A percentile compares a stretch with the other conserved stretches of the same genome.
These are phyloP conservation scores for Reticulitermes speratus DNA, from an alignment of 1,140 invertebrate species.

Conservation along the genomic window DNA sequence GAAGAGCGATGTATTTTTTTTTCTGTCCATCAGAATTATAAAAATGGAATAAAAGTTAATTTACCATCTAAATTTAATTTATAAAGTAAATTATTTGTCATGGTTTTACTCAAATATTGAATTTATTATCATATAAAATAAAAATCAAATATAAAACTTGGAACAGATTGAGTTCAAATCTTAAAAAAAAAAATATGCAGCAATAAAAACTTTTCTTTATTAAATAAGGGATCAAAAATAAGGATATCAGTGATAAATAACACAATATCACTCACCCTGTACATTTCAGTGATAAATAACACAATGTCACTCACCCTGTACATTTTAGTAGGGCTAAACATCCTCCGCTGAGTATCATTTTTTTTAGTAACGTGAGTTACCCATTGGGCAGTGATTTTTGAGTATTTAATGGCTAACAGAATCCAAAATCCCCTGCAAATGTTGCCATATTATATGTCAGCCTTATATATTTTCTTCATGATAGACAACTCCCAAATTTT, in stretches of 20 bases:
- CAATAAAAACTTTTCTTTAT: not conserved
- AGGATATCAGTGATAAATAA: too few relatives aligned
- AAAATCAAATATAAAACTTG: not conserved
- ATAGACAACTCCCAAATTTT: not conserved
- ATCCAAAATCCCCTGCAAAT: not conserved
- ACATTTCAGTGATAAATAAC: not conserved
- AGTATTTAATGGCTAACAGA: not conserved
- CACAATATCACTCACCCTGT: not conserved
- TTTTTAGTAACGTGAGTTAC: not conserved
- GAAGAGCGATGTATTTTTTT: not conserved
- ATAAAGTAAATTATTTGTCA: not conserved
- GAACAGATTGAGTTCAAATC: not conserved
- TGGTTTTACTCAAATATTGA: not conserved
- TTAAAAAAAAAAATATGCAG: not conserved
- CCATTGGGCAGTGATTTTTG: not conserved
- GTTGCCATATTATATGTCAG: not conserved
- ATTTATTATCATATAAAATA: not conserved
- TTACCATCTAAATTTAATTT: not conserved
- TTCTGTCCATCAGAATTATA: not conserved
- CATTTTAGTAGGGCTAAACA: not conserved
- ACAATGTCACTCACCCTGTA: not conserved
- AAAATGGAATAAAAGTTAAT: not conserved
- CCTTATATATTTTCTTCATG: not conserved
- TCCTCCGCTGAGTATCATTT: not conserved
- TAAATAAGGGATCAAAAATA: too few relatives aligned